These are phyloP conservation scores for Drosophila barbarae DNA, from an alignment of 2,888 invertebrate species.

Conservation along the genomic window DNA sequence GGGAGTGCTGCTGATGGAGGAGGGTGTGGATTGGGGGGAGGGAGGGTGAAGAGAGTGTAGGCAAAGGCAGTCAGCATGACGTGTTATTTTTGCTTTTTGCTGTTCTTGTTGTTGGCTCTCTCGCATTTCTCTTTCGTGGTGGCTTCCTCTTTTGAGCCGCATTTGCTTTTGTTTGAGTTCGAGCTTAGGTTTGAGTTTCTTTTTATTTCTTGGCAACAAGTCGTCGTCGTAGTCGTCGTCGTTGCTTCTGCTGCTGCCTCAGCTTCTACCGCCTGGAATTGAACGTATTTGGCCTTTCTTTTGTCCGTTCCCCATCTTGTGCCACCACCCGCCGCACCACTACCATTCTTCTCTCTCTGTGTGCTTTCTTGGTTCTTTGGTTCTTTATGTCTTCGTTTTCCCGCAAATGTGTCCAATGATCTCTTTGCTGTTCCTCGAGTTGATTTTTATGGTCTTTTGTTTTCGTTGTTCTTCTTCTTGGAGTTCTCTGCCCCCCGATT, in stretches of 20 bases:
- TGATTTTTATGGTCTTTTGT: constrained; percentile 54
- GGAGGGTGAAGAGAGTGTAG: constrained; percentile 14
- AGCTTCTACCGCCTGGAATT: constrained; percentile 43
- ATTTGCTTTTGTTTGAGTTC: constrained; percentile 35
- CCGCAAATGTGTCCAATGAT: constrained; percentile 68
- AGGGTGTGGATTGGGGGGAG: neutral
- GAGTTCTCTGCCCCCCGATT: constrained; percentile 1
- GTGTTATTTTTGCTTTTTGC: constrained; percentile 64
- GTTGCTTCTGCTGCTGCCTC: constrained; percentile 22
- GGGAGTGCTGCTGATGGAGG: neutral
- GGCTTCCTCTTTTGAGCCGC: constrained; percentile 61
- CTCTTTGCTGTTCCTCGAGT: constrained; percentile 38
- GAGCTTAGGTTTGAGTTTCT: constrained; percentile 37
- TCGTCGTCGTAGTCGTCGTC: constrained; percentile 44
- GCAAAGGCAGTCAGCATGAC: constrained; percentile 61
- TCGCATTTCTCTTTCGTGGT: constrained; percentile 55
- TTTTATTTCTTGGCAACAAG: constrained; percentile 70
- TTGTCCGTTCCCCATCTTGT: constrained; percentile 49
- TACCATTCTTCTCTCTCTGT: constrained; percentile 25
- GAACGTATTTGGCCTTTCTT: constrained; percentile 74
- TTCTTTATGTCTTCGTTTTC: constrained; percentile 27
- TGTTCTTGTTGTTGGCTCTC: constrained; percentile 34
- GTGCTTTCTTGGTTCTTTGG: constrained; percentile 21
- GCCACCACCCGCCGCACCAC: constrained; percentile 26
- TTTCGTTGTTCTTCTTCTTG: constrained; percentile 34